Evolutionary conservation across 2,113 vertebrate species (phyloP).

Genomic region (Mus spicilegus): DNA sequence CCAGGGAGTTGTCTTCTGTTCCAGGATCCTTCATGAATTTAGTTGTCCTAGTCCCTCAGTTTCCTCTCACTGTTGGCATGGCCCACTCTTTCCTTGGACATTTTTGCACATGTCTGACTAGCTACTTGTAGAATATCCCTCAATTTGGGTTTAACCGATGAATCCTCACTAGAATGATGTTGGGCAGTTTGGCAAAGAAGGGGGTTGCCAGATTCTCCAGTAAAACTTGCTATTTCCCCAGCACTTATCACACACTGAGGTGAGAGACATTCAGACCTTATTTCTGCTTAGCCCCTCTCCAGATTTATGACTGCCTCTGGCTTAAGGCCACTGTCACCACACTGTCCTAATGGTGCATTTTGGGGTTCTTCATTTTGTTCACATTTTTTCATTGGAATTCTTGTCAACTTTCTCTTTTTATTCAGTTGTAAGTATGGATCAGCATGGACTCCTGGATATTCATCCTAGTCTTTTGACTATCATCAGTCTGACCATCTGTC

Average conservation of each 20-base stretch:
- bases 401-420: not conserved
- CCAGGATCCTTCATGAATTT: not conserved
- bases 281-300: not conserved
- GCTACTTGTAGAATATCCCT: not conserved
- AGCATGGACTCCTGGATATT: not conserved
- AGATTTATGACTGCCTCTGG: not conserved
- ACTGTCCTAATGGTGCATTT: not conserved
- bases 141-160: not conserved
- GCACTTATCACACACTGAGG: not conserved
- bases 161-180: not conserved
- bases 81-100: not conserved
- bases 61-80: too few species aligned
- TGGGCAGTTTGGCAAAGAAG: not conserved
- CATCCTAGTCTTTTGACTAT: not conserved
- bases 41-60: not conserved
- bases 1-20: not conserved
- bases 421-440: not conserved
- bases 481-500: not conserved
- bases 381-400: not conserved
- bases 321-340: not conserved
- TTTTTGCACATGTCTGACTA: not conserved
- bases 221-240: not conserved
- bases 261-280: not conserved
- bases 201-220: too few species aligned
- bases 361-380: not conserved